Evolutionary conservation across 1,140 invertebrate species (phyloP), one percentile per base, ranked within the genome.

Genomic region (Leptopilina boulardi): DNA sequence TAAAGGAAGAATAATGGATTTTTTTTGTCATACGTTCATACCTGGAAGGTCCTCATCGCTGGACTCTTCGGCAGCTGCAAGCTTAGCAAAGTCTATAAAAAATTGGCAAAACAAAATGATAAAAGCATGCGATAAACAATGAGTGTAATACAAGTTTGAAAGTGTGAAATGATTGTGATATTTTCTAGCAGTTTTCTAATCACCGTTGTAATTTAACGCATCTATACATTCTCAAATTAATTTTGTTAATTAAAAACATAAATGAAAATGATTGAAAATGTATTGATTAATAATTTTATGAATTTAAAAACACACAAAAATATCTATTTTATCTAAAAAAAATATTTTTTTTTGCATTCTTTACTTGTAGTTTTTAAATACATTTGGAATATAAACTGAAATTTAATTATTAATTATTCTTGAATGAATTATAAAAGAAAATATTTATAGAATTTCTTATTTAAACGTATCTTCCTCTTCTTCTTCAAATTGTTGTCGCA

Each of bases 61-160:
- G 76, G 80, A 78, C 18, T 89, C 89, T 82, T 87, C 89, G 73
- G 83, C 86, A 79, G 87, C 89, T 89, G 87, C 87, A 89, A 90
- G 83, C 83, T 89, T 91, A 91, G 90, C 86, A 89, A 87, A 91
- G 87, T 91, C 89, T 91, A 91, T 88, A 90, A 87, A 87, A 87
- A 89, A 87, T 84, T 83, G 75, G 85, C 34, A 38, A 89, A 89
- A 88, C 83, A 87, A 90, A 88, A 90, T 66, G 77, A 87, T 89
- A 88, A 89, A 89, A 89, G 88, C 88, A 89, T 89, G 89, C 88
- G 70, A 86, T 87, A 88, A 85, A 88, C 77, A 79, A 80, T 79
- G 82, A 54, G 19, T 77, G 77, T 81, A 79, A 71, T 74, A 71
- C 9, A 72, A 54, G 13, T 26, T n/a, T 1, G 26, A 73, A 47